Percentiles rank a stretch among this genome's conserved stretches.
phyloP scores from a whole-genome alignment of 1,140 invertebrate species.

The Teleogryllus occipitalis region DNA sequence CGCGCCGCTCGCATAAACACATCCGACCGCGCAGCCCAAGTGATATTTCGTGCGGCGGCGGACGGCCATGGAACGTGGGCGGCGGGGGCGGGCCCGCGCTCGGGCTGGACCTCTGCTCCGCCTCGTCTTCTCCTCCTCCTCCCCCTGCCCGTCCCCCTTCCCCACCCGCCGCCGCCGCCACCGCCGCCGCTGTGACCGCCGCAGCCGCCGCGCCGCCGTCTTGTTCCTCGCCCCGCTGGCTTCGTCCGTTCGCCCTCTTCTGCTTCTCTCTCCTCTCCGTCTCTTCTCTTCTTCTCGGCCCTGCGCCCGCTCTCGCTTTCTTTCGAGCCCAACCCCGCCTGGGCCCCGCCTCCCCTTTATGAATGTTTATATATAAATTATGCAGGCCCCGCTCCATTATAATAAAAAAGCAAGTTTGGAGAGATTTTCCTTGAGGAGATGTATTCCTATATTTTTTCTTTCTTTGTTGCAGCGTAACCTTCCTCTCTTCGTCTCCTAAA shows the following conservation, averaged over 20 bases:
- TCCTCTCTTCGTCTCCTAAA: conserved; percentile 18
- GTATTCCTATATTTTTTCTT: conserved; percentile 22
- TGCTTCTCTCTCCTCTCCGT: neutral
- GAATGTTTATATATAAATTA: conserved; percentile 26
- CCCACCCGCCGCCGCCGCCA: too few species aligned
- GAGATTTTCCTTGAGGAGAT: conserved; percentile 11
- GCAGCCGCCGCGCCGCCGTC: too few species aligned
- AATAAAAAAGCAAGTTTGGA: conserved; percentile 21
- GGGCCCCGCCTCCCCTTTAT: conserved; percentile 18
- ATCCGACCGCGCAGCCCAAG: too few species aligned
- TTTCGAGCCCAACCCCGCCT: neutral
- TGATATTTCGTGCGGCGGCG: too few species aligned
- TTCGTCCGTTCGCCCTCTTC: neutral
- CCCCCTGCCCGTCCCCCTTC: neutral
- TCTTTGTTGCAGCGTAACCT: conserved; percentile 14
- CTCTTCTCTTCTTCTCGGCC: neutral
- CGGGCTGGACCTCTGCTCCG: neutral
- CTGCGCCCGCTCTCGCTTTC: conserved; percentile 4
- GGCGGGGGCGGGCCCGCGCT: too few species aligned
- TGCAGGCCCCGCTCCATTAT: conserved; percentile 22
- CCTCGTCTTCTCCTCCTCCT: neutral
- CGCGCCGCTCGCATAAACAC: too few species aligned
- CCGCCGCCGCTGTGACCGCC: too few species aligned
- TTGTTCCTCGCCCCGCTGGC: neutral
- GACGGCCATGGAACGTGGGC: too few species aligned